Base-by-base conservation (phyloP, 2,113 vertebrate species). In the Atractosteus spatula region DNA sequence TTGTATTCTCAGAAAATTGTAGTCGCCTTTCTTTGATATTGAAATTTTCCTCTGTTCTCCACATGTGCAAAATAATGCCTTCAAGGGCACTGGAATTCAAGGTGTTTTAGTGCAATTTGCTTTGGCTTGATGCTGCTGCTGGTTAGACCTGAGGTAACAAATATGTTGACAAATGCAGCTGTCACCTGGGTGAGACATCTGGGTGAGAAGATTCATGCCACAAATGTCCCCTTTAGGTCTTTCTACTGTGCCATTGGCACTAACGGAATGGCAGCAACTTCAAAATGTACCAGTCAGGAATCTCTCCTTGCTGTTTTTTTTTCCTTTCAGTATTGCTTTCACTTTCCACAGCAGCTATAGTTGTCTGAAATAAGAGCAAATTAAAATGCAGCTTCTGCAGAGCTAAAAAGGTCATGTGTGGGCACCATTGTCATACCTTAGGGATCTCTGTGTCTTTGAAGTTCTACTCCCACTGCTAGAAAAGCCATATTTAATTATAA, bases 51-150 rank as follows among this genome's bases (percentile, higher is more conserved):
- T 64, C 62, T 64, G 2, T 64, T 29, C 62, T 6, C 55, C 55
- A 62, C 59, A 63, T 76, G 65, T 51, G 17, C 3, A 74, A 55
- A 45, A 47, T 43, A 65, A 66, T 41, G 11, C 29, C 17, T 64
- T 10, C 17, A 10, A 64, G 62, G 62, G 62, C 62, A 64, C 8
- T 41, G 14, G 62, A 6, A 51, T 64, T 7, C 62, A 10, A 42
- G 5, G 62, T 64, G 17, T 41, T 64, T 17, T 64, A 29, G 17
- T 41, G 62, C 59, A 14, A 29, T 29, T 62, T 5, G 7, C 3
- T 29, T 62, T 62, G 59, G 14, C 14, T 62, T 7, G 62, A 64
- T 8, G 8, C 12, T 42, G 41, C 17, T 64, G 62, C 62, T 64
- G 62, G 62, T 17, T 17, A 41, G 62, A 42, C 62, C 62, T 42